phyloP scores from a whole-genome alignment of 2,113 vertebrate species.

The Lutjanus erythropterus region DNA sequence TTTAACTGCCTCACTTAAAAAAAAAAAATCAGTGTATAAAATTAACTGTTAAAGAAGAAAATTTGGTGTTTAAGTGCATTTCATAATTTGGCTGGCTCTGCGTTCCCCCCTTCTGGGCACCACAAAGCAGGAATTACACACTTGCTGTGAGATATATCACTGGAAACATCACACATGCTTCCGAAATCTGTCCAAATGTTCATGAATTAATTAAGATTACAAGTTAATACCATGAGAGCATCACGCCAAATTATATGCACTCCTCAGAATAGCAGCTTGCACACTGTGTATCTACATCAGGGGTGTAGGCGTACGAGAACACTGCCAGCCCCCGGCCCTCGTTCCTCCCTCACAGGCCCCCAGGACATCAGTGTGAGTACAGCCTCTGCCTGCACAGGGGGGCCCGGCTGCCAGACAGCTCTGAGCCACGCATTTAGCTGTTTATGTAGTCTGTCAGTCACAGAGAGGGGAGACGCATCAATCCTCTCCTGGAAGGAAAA shows the following conservation, averaged over 20 bases:
- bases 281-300: conserved; percentile 58
- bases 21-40: conserved; percentile 15
- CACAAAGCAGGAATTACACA: conserved; percentile 53
- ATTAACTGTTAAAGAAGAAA: conserved; percentile 30
- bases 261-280: conserved; percentile 67
- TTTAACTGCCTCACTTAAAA: background rate
- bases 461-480: conserved; percentile 59
- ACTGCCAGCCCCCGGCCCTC: conserved; percentile 54
- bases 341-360: conserved; percentile 63
- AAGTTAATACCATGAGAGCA: conserved; percentile 63
- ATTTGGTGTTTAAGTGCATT: conserved; percentile 32
- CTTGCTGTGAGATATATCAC: conserved; percentile 49
- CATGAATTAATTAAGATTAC: conserved; percentile 74
- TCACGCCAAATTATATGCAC: conserved; percentile 52
- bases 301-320: conserved; percentile 69
- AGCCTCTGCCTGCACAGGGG: conserved; percentile 60
- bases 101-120: conserved; percentile 60
- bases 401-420: conserved; percentile 61
- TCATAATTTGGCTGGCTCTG: conserved; percentile 41
- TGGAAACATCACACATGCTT: conserved; percentile 62
- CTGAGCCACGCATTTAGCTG: conserved; percentile 56
- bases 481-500: conserved; percentile 65
- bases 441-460: conserved; percentile 73
- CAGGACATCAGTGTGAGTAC: conserved; percentile 64
- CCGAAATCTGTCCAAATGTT: conserved; percentile 70